Evolutionary conservation across 53 echinoderm and acorn worm species (phyloP).

Genomic region (Temnopleurus reevesii): DNA sequence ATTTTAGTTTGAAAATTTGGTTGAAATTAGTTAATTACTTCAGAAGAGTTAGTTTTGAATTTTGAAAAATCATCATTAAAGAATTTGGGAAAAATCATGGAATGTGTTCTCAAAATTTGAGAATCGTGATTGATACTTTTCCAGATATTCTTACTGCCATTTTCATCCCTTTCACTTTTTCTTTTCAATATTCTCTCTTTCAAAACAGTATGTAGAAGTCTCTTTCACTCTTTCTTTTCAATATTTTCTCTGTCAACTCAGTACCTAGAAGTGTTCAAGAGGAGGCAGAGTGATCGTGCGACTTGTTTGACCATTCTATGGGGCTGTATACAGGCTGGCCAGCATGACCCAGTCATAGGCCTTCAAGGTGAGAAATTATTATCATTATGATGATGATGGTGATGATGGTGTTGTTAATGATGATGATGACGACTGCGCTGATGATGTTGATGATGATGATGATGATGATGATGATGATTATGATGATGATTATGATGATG

Average conservation of each 20-base stretch:
- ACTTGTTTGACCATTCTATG: slow-evolving; percentile 76
- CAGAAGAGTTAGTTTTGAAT: too few relatives aligned
- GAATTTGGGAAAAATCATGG: too few relatives aligned
- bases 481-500: not conserved
- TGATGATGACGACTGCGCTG: not conserved
- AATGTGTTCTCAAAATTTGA: too few relatives aligned
- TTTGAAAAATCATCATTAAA: too few relatives aligned
- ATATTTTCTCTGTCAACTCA: not conserved
- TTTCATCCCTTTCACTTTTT: too few relatives aligned
- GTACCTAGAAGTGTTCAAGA: slow-evolving; percentile 68
- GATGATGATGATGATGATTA: not conserved
- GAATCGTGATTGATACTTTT: too few relatives aligned
- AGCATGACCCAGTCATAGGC: slow-evolving; percentile 69
- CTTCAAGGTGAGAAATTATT: slow-evolving; percentile 56
- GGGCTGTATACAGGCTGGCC: slow-evolving; percentile 76
- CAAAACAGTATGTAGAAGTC: too few relatives aligned
- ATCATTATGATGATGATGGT: not conserved
- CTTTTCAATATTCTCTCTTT: too few relatives aligned
- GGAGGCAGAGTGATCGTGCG: slow-evolving; percentile 78
- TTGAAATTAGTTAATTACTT: too few relatives aligned
- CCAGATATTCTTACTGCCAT: too few relatives aligned
- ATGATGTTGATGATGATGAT: not conserved
- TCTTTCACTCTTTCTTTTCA: not conserved
- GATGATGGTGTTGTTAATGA: not conserved
- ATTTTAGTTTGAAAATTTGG: too few relatives aligned